Conservation (phyloP, 2,888 invertebrate species). For the Callinectes sapidus region DNA sequence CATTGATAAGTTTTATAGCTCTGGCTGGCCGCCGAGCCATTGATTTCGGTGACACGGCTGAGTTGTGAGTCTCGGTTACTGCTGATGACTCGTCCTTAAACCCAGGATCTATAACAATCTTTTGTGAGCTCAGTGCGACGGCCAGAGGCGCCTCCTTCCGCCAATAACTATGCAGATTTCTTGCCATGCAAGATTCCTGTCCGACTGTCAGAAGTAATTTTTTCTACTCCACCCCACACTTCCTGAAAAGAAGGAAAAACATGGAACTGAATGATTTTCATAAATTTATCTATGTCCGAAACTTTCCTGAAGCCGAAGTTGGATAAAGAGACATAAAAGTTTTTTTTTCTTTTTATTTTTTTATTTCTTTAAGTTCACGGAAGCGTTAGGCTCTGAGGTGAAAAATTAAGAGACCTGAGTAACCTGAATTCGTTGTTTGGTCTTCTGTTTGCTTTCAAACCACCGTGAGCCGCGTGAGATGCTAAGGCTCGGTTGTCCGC, state of each 20-base stretch:
- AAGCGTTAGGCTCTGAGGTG: not conserved
- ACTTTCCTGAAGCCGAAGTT: not conserved
- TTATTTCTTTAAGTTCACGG: not conserved
- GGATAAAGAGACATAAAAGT: not conserved
- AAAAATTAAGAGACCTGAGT: not conserved
- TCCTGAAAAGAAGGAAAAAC: not conserved
- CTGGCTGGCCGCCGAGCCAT: slow-evolving; percentile 68
- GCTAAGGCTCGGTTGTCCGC: not conserved
- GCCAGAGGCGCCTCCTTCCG: slow-evolving; percentile 38
- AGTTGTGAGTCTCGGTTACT: slow-evolving; percentile 65
- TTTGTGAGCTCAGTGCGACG: slow-evolving; percentile 48
- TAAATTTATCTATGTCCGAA: not conserved
- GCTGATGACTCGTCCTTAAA: slow-evolving; percentile 63
- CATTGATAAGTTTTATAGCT: slow-evolving; percentile 69
- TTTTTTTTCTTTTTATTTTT: not conserved
- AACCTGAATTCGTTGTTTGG: not conserved
- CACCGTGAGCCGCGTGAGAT: not conserved
- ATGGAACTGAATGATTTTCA: slow-evolving; percentile 14
- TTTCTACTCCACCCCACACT: not conserved
- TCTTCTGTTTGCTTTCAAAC: not conserved
- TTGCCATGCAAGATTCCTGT: slow-evolving; percentile 34
- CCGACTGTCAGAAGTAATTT: not conserved
- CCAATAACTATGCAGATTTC: slow-evolving; percentile 55
- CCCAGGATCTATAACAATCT: slow-evolving; percentile 54
- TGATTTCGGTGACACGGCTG: slow-evolving; percentile 67